Evolutionary conservation across 2,113 vertebrate species (phyloP).

Genomic region (Jaculus jaculus): DNA sequence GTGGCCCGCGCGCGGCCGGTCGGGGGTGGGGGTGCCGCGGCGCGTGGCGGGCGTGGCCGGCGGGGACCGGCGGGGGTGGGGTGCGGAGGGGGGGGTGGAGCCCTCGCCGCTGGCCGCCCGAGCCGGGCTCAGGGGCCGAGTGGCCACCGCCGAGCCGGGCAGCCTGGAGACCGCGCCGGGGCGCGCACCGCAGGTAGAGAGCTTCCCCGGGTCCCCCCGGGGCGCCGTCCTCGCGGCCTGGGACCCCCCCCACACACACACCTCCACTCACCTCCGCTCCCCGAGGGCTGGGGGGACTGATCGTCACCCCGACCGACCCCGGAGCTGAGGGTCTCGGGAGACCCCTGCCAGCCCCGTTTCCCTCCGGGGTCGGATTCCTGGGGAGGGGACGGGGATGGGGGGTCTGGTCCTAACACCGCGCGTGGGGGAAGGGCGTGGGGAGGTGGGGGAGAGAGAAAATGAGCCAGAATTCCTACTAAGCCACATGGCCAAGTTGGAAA

Average conservation of each 20-base stretch:
- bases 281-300: neutral
- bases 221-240: neutral
- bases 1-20: neutral
- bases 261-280: neutral
- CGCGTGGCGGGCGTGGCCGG: constrained; percentile 20
- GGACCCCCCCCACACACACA: no score
- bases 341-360: no score
- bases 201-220: neutral
- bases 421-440: neutral
- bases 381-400: constrained; percentile 60
- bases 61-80: constrained; percentile 1
- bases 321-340: neutral
- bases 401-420: neutral
- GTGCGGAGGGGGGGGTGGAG: neutral
- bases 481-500: constrained; percentile 60
- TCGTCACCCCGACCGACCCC: neutral
- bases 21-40: neutral
- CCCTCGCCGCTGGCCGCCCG: constrained; percentile 27
- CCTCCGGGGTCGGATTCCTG: constrained; percentile 42
- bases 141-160: constrained; percentile 47
- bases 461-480: constrained; percentile 51
- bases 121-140: constrained; percentile 40
- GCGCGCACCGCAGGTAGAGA: constrained; percentile 70
- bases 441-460: neutral
- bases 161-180: constrained; percentile 8